phyloP scores from a whole-genome alignment of 1,140 invertebrate species.

The Parapsyche elsis region DNA sequence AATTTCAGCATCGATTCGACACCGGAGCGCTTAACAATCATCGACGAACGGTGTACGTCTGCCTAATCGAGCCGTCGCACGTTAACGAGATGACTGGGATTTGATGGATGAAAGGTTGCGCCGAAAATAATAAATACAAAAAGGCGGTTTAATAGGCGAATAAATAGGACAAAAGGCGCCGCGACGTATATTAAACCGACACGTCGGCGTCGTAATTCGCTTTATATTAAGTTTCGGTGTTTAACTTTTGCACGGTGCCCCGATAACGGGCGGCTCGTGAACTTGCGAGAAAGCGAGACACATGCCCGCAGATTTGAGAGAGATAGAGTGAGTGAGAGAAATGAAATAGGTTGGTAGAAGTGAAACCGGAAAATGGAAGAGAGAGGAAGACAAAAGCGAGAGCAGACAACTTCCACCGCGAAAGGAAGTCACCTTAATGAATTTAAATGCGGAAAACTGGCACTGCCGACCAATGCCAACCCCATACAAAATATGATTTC shows the following conservation, averaged over 20 bases:
- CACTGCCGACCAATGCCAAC: not conserved
- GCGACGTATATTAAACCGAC: slow-evolving; percentile 38
- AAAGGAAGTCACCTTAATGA: slow-evolving; percentile 39
- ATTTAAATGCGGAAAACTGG: slow-evolving; percentile 24
- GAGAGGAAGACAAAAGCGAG: slow-evolving; percentile 2
- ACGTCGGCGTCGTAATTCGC: slow-evolving; percentile 42
- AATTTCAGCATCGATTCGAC: too few relatives aligned
- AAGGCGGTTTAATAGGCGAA: not conserved
- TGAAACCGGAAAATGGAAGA: slow-evolving; percentile 8
- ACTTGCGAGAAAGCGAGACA: not conserved
- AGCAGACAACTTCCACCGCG: not conserved
- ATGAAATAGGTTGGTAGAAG: not conserved
- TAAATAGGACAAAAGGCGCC: not conserved
- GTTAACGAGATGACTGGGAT: too few relatives aligned
- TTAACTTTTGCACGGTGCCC: slow-evolving; percentile 37
- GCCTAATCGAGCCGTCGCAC: too few relatives aligned
- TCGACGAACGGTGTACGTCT: too few relatives aligned
- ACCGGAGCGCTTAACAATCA: too few relatives aligned
- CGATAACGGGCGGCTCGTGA: not conserved
- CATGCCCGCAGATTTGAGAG: not conserved
- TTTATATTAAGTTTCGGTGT: slow-evolving; percentile 48
- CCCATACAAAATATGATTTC: too few relatives aligned
- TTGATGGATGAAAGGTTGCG: not conserved
- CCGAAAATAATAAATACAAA: not conserved
- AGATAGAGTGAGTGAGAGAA: not conserved